These are phyloP conservation scores for Spodoptera exigua DNA, from an alignment of 2,888 invertebrate species.

Conservation along the genomic window DNA sequence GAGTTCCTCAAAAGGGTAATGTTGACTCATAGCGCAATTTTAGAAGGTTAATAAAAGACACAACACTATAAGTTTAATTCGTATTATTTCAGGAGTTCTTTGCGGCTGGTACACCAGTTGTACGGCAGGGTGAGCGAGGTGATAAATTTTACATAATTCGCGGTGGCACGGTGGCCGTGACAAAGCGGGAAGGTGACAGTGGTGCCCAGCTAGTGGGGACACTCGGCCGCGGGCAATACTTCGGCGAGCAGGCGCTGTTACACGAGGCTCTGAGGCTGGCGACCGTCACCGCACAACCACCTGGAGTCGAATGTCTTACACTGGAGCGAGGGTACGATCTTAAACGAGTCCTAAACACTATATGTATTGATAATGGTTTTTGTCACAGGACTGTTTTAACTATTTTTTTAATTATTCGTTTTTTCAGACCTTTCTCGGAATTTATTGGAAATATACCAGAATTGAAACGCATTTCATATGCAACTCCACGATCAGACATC, in stretches of 20 bases:
- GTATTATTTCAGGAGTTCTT: constrained; percentile 92
- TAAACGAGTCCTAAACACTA: neutral
- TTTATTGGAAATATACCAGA: constrained; percentile 95
- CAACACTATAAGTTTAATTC: neutral
- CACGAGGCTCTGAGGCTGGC: constrained; percentile 96
- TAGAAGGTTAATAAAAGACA: neutral
- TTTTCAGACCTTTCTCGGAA: constrained; percentile 92
- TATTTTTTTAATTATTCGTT: no score
- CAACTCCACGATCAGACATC: constrained; percentile 76
- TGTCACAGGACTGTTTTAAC: neutral
- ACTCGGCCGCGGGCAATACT: constrained; percentile 94
- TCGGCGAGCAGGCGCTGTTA: constrained; percentile 96
- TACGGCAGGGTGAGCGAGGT: constrained; percentile 95
- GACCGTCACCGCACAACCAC: constrained; percentile 95
- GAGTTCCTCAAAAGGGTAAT: constrained; percentile 95
- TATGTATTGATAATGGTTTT: neutral
- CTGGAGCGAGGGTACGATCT: constrained; percentile 93
- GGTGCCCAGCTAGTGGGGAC: constrained; percentile 91
- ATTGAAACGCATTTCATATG: constrained; percentile 82
- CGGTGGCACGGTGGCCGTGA: constrained; percentile 94
- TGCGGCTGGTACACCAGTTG: constrained; percentile 93
- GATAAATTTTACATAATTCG: constrained; percentile 97
- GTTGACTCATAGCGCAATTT: constrained; percentile 46
- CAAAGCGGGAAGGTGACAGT: constrained; percentile 90
- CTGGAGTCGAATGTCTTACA: constrained; percentile 96